Evolutionary conservation across 2,797 vertebrate genomes (phyloP).

Genomic region (Sylvia borin): DNA sequence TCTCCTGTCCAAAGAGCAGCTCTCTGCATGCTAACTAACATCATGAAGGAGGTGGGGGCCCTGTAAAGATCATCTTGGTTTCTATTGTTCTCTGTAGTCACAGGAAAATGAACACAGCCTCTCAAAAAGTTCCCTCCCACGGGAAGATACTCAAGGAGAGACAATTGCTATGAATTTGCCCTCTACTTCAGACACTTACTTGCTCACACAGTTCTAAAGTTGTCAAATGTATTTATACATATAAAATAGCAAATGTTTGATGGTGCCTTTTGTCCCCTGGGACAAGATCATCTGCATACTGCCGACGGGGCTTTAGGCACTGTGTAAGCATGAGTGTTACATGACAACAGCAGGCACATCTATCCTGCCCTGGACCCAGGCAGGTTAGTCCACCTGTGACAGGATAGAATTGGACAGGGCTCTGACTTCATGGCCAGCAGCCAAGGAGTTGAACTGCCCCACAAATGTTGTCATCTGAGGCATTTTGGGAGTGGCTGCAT

Average conservation of each 20-base stretch:
- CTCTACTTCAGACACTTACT: slow-evolving; percentile 58
- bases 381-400: neutral
- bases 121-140: slow-evolving; percentile 62
- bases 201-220: slow-evolving; percentile 55
- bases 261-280: slow-evolving; percentile 33
- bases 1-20: slow-evolving; percentile 28
- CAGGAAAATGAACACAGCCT: slow-evolving; percentile 62
- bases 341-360: neutral
- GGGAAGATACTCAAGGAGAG: slow-evolving; percentile 66
- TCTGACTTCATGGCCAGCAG: neutral
- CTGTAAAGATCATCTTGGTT: slow-evolving; percentile 44
- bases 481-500: neutral
- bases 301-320: neutral
- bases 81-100: slow-evolving; percentile 50
- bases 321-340: neutral
- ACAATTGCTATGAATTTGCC: slow-evolving; percentile 70
- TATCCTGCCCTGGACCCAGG: neutral
- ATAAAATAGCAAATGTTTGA: slow-evolving; percentile 56
- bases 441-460: neutral
- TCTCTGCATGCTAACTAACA: slow-evolving; percentile 36
- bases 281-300: slow-evolving; percentile 44
- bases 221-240: slow-evolving; percentile 61
- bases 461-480: neutral
- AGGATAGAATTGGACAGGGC: neutral
- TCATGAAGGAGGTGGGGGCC: neutral